Evolutionary conservation across 2,113 vertebrate species (phyloP), one percentile per base, ranked within the genome.

Genomic region (Blennius ocellaris): DNA sequence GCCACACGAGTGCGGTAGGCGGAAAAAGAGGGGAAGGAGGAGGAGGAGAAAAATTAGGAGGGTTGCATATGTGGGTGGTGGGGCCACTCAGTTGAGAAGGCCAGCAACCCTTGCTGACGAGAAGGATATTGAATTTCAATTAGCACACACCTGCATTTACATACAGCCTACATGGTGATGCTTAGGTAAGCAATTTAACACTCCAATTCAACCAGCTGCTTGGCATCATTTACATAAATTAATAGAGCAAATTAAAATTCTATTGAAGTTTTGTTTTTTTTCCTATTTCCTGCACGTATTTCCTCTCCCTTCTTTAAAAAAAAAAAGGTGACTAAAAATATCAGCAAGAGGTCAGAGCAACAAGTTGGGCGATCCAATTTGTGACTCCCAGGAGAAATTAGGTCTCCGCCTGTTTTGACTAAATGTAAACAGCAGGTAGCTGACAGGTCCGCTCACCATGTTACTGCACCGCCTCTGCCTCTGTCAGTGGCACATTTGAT

Each of bases 101-200:
- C 82, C 81, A 54, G 71, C 76, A 88, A 86, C 78, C 84, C 61
- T 4, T 84, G 71, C 88, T 78, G 86, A 90, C 49, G 75, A 87
- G 82, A 86, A 88, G 67, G 83, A 88, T 92, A 93, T 89, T 91
- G 93, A 90, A 91, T 92, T 93, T 90, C 91, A 92, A 87, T 92
- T 90, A 86, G 83, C 66, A 53, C 76, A 85, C 72, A 87, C 78
- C 86, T 88, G 78, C 77, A 92, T 92, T 92, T 92, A 86, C 92
- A 93, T 90, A 90, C 86, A 89, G 83, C 80, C 83, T 90, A 89
- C 87, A 90, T 85, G 82, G 74, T 66, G 72, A 88, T 85, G 86
- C 88, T 87, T 83, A 80, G 75, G 70, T 83, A 85, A 90, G 91
- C 87, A 90, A 90, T 91, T 92, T 85, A 90, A 85, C 74, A 89